A percentile compares a stretch with the other conserved stretches of the same genome.
These are phyloP conservation scores for Spilogale gracilis DNA, from an alignment of 2,113 vertebrate genomes.

Conservation along the genomic window DNA sequence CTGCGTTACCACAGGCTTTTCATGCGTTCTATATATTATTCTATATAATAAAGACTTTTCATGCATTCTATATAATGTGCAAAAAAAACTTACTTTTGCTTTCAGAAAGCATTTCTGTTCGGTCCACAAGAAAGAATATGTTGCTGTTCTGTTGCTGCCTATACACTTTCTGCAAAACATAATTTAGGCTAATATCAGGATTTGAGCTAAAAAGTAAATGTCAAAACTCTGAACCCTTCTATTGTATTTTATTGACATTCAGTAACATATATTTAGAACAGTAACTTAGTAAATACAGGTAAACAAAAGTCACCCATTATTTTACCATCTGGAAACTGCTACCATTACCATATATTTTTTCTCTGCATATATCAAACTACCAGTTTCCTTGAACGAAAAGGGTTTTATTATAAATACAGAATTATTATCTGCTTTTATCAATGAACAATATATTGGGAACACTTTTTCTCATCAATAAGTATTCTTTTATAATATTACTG, in stretches of 20 bases:
- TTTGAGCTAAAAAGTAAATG: background rate
- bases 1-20: background rate
- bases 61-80: background rate
- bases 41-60: background rate
- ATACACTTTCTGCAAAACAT: slow-evolving; percentile 93
- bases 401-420: background rate
- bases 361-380: background rate
- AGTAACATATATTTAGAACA: background rate
- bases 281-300: background rate
- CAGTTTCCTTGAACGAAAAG: background rate
- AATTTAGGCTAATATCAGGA: slow-evolving; percentile 58
- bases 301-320: background rate
- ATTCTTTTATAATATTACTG: background rate
- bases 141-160: slow-evolving; percentile 96
- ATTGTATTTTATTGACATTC: background rate
- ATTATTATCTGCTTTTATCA: background rate
- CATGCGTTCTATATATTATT: background rate
- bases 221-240: background rate
- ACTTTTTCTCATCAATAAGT: background rate
- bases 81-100: slow-evolving; percentile 92
- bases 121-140: slow-evolving; percentile 95
- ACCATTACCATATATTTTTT: background rate
- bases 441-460: background rate
- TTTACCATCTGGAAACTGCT: background rate
- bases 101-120: slow-evolving; percentile 90